These are phyloP conservation scores for Dicycla oo DNA, from an alignment of 2,888 invertebrate species.

Conservation along the genomic window DNA sequence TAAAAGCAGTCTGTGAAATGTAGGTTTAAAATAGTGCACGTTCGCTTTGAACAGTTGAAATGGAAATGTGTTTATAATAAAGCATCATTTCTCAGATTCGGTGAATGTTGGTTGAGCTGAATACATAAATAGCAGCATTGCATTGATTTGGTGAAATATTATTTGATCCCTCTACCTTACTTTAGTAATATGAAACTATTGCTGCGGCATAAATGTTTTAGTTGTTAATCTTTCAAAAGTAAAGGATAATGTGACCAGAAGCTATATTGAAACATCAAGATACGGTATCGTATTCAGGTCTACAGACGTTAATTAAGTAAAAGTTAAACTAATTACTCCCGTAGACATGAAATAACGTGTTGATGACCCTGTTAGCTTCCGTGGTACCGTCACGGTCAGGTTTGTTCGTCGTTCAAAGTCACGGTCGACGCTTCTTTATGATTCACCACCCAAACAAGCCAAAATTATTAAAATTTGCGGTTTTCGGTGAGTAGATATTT, in stretches of 20 bases:
- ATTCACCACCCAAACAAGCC: constrained; percentile 38
- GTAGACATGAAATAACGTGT: constrained; percentile 24
- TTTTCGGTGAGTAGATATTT: constrained; percentile 16
- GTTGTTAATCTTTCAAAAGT: neutral
- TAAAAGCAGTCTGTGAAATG: constrained; percentile 39
- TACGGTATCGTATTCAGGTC: neutral
- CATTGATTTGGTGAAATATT: constrained; percentile 12
- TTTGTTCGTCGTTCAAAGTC: constrained; percentile 52
- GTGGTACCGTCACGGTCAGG: constrained; percentile 35
- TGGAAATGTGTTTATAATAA: constrained; percentile 37
- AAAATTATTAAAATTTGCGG: constrained; percentile 34
- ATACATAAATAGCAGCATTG: constrained; percentile 37
- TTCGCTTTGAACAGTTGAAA: constrained; percentile 36
- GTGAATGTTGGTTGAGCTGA: constrained; percentile 26
- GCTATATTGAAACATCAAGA: neutral
- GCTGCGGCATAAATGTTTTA: neutral
- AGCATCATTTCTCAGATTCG: constrained; percentile 40
- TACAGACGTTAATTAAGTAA: constrained; percentile 13
- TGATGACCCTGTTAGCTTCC: constrained; percentile 55
- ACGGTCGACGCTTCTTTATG: constrained; percentile 48
- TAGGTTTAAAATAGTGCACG: constrained; percentile 16
- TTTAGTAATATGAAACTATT: neutral
- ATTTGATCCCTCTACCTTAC: neutral
- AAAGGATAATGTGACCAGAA: neutral
- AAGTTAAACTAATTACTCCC: constrained; percentile 25